Conservation (phyloP, 1,140 invertebrate species). For the Zaprionus kolodkinae region DNA sequence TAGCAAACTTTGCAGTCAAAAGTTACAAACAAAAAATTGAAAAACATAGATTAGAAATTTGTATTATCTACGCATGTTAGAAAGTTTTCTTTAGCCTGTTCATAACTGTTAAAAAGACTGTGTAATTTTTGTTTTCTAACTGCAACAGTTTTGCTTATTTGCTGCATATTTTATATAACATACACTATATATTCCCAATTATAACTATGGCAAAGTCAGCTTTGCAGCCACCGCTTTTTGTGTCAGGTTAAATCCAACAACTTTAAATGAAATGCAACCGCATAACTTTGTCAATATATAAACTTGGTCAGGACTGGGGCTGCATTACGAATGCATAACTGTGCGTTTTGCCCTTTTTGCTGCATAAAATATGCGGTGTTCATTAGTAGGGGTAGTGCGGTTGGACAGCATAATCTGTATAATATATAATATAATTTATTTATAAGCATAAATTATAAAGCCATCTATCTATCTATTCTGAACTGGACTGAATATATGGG, state of each 20-base stretch:
- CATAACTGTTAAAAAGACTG: too few relatives aligned
- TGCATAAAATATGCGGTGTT: constrained; percentile 59
- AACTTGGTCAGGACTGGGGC: constrained; percentile 41
- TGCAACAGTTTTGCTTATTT: not conserved
- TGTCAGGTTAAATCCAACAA: not conserved
- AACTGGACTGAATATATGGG: constrained; percentile 25
- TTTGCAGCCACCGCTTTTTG: not conserved
- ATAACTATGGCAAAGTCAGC: not conserved
- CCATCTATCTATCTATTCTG: not conserved
- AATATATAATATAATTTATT: constrained; percentile 12
- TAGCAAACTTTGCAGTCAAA: not conserved
- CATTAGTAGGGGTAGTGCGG: constrained; percentile 17
- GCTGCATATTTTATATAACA: not conserved
- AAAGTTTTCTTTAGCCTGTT: not conserved
- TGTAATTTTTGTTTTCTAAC: not conserved
- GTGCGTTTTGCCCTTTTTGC: constrained; percentile 24
- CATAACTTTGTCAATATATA: constrained; percentile 26
- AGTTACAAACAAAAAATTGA: too few relatives aligned
- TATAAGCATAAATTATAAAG: constrained; percentile 11
- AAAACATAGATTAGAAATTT: too few relatives aligned
- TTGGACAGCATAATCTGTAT: constrained; percentile 6
- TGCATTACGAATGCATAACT: constrained; percentile 66
- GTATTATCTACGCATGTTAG: too few relatives aligned
- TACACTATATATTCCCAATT: not conserved
- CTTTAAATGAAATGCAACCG: not conserved